Percentiles rank a stretch among this genome's conserved stretches.
These are phyloP conservation scores for Metalampra italica DNA, from an alignment of 2,888 invertebrate genomes.

Conservation along the genomic window DNA sequence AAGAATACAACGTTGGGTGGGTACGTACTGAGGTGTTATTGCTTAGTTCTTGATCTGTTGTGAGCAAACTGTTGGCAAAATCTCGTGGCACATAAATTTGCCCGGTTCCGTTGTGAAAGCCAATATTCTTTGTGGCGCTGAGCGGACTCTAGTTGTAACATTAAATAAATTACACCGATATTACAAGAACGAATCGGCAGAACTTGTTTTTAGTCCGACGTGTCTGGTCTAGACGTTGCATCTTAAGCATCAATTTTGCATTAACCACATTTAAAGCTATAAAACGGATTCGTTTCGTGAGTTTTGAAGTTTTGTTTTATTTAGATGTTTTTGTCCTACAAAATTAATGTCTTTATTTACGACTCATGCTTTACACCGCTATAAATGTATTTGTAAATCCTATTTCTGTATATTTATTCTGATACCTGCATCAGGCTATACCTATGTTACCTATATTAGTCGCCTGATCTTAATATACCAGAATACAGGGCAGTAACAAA, in stretches of 20 bases:
- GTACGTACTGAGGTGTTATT: slow-evolving; percentile 25
- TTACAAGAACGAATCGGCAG: slow-evolving; percentile 73
- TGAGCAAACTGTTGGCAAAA: slow-evolving; percentile 54
- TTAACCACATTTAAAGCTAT: slow-evolving; percentile 37
- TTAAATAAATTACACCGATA: slow-evolving; percentile 77
- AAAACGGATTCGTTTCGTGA: slow-evolving; percentile 24
- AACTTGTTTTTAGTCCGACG: slow-evolving; percentile 66
- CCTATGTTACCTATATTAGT: too few relatives aligned
- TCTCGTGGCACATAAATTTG: slow-evolving; percentile 73
- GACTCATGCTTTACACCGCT: too few relatives aligned
- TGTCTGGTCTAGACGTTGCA: slow-evolving; percentile 57
- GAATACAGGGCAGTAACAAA: too few relatives aligned
- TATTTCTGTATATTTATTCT: too few relatives aligned
- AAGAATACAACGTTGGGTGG: slow-evolving; percentile 6
- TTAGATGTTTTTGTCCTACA: background rate
- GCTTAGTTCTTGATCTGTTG: slow-evolving; percentile 52
- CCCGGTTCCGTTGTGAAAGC: slow-evolving; percentile 75
- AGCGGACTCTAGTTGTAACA: slow-evolving; percentile 73
- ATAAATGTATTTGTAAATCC: too few relatives aligned
- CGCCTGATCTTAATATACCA: too few relatives aligned
- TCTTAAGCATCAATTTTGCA: slow-evolving; percentile 59
- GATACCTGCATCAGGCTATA: too few relatives aligned
- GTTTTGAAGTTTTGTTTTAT: slow-evolving; percentile 8
- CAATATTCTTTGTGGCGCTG: slow-evolving; percentile 74
- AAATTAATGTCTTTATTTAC: too few relatives aligned